Percentiles rank a stretch among this genome's conserved stretches.
Conservation (phyloP, 2,113 vertebrate genomes). For the Arvicanthis niloticus region DNA sequence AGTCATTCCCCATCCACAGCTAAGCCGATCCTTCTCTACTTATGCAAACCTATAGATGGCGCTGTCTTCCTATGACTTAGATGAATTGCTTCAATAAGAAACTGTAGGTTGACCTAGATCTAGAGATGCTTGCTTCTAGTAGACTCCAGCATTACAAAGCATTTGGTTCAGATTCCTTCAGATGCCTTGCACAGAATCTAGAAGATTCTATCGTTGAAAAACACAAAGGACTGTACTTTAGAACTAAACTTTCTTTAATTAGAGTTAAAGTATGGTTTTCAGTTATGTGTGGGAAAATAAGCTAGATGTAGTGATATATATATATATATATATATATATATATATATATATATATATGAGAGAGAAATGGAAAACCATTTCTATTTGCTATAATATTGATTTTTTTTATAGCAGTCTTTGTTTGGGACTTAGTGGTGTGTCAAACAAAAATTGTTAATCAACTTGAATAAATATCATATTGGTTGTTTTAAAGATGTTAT, state of each 20-base stretch:
- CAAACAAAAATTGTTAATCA: conserved; percentile 25
- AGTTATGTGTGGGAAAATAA: conserved; percentile 27
- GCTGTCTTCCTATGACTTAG: conserved; percentile 71
- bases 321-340: too few relatives aligned
- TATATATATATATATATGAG: neutral
- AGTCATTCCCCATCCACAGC: neutral
- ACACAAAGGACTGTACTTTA: neutral
- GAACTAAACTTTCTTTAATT: neutral
- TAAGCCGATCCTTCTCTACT: neutral
- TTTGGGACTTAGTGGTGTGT: conserved; percentile 17
- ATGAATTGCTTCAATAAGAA: neutral
- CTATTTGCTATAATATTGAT: conserved; percentile 49
- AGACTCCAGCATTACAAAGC: neutral
- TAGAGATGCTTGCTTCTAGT: conserved; percentile 14
- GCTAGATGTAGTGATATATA: neutral
- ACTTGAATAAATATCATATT: conserved; percentile 26
- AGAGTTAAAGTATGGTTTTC: conserved; percentile 15
- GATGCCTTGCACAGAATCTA: neutral
- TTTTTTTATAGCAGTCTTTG: conserved; percentile 40
- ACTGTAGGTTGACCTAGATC: neutral
- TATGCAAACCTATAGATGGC: conserved; percentile 73
- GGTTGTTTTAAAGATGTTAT: conserved; percentile 30
- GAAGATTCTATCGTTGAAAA: conserved; percentile 34
- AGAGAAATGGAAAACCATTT: conserved; percentile 28
- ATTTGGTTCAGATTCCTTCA: conserved; percentile 28